Evolutionary conservation across 1,140 invertebrate genomes (phyloP).

Genomic region (Zeugodacus cucurbitae): DNA sequence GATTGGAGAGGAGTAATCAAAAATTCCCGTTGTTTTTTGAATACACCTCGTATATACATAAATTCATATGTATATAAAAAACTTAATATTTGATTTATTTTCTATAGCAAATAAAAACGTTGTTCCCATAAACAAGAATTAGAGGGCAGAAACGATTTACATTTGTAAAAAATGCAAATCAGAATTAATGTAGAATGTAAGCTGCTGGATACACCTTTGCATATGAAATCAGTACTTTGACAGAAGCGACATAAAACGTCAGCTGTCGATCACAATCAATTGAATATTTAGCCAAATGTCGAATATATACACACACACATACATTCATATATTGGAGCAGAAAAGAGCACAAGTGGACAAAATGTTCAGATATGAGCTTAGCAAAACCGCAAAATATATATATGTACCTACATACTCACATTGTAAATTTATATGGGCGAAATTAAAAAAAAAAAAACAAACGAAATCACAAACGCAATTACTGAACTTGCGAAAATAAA

Average conservation of each 20-base stretch:
- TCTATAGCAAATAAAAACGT: no score
- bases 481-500: constrained; percentile 14
- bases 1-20: no score
- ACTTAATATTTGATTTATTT: no score
- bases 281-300: background rate
- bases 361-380: no score
- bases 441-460: background rate
- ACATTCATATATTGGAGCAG: background rate
- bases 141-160: no score
- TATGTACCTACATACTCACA: background rate
- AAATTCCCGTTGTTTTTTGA: no score
- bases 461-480: background rate
- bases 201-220: background rate
- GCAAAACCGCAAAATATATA: background rate
- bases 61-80: no score
- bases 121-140: no score
- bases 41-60: no score
- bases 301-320: background rate
- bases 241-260: constrained; percentile 43
- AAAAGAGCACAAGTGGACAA: background rate
- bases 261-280: constrained; percentile 46
- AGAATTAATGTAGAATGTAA: background rate
- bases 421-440: background rate
- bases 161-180: no score
- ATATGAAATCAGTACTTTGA: background rate